phyloP scores from a whole-genome alignment of 2,113 vertebrate species.

The Prolemur simus region DNA sequence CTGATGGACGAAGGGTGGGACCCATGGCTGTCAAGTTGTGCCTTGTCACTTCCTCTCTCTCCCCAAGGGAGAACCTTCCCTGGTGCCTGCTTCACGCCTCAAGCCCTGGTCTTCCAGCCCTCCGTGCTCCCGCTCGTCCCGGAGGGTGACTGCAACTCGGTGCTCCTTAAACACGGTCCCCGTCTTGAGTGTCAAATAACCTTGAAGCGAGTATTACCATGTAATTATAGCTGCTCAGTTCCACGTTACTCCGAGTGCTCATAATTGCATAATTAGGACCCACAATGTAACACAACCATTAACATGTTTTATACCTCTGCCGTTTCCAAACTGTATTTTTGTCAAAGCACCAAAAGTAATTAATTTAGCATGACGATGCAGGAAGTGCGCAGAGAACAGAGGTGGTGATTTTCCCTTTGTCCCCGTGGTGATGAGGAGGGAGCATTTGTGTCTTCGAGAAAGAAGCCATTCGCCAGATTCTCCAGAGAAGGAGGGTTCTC shows the following conservation, averaged over 20 bases:
- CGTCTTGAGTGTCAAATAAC: not conserved
- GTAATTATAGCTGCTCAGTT: not conserved
- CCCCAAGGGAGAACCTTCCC: not conserved
- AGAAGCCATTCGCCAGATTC: not conserved
- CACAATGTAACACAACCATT: not conserved
- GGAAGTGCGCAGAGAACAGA: not conserved
- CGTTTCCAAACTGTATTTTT: constrained; percentile 21
- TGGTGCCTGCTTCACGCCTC: not conserved
- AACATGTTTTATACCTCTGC: not conserved
- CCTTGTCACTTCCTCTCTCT: too few relatives aligned
- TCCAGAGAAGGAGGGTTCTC: not conserved
- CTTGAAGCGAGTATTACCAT: not conserved
- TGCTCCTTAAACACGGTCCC: not conserved
- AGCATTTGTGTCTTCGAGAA: not conserved
- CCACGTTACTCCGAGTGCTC: not conserved
- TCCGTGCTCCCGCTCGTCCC: not conserved
- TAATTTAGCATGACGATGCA: not conserved
- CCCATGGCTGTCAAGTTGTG: rapidly evolving
- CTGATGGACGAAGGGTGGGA: not conserved
- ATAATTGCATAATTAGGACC: not conserved
- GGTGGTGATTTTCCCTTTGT: not conserved
- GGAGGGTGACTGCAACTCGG: too few relatives aligned
- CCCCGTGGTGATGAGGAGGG: not conserved
- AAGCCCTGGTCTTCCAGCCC: not conserved
- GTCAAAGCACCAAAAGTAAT: constrained; percentile 32